These are phyloP conservation scores for Parnassius mnemosyne DNA, from an alignment of 2,888 invertebrate genomes.

Conservation along the genomic window DNA sequence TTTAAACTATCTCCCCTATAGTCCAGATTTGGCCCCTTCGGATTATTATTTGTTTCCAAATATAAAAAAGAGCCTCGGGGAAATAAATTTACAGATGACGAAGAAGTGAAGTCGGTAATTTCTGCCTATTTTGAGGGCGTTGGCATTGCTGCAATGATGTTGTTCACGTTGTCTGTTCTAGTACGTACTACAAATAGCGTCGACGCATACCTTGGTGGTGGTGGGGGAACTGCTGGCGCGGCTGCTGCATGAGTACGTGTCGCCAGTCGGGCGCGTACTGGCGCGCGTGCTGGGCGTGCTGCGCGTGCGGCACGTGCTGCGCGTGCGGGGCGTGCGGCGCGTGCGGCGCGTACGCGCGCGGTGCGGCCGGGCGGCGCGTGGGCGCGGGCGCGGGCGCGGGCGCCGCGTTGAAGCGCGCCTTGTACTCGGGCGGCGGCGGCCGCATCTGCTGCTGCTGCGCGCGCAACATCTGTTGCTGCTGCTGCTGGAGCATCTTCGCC, in stretches of 20 bases:
- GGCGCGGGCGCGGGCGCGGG: slow-evolving; percentile 41
- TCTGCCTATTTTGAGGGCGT: no score
- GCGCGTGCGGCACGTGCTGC: slow-evolving; percentile 42
- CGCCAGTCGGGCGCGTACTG: slow-evolving; percentile 73
- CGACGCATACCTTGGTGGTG: slow-evolving; percentile 64
- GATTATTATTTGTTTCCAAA: no score
- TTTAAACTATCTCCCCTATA: no score
- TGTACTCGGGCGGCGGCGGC: slow-evolving; percentile 93
- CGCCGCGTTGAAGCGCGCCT: slow-evolving; percentile 81
- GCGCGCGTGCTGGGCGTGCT: slow-evolving; percentile 52
- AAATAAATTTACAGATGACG: no score
- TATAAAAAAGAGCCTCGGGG: no score
- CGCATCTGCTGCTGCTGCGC: slow-evolving; percentile 80
- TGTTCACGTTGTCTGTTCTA: no score
- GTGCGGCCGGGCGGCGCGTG: slow-evolving; percentile 46
- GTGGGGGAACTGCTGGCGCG: slow-evolving; percentile 71
- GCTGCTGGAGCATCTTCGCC: slow-evolving; percentile 84
- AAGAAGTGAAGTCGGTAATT: no score
- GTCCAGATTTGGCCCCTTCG: no score
- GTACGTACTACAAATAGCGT: no score
- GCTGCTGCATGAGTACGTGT: slow-evolving; percentile 82
- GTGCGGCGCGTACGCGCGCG: slow-evolving; percentile 42
- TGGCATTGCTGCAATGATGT: no score
- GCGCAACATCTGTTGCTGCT: slow-evolving; percentile 82
- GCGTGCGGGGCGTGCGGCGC: slow-evolving; percentile 38